Conservation (phyloP, 2,797 vertebrate genomes). For the Manis javanica region DNA sequence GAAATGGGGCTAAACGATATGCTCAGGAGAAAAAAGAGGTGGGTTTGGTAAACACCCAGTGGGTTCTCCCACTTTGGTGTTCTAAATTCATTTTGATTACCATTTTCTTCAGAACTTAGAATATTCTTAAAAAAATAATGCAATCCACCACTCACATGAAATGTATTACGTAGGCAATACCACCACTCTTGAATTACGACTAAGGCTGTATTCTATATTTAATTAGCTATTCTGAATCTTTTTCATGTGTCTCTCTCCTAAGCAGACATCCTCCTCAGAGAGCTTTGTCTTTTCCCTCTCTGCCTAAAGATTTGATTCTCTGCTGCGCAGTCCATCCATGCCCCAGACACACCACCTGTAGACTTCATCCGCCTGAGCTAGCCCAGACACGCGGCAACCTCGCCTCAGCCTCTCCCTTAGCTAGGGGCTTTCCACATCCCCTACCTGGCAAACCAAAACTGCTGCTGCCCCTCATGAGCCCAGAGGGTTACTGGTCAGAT, state of each 20-base stretch:
- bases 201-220: neutral
- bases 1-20: neutral
- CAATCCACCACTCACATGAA: neutral
- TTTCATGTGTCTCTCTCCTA: neutral
- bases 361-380: neutral
- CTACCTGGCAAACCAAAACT: constrained; percentile 23
- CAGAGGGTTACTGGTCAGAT: neutral
- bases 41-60: neutral
- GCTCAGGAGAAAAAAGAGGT: neutral
- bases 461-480: neutral
- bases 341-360: neutral
- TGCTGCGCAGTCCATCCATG: neutral
- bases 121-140: neutral
- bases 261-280: neutral
- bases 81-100: neutral
- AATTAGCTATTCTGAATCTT: neutral
- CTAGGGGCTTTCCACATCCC: constrained; percentile 8
- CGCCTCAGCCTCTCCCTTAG: constrained; percentile 18
- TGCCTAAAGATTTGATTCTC: constrained; percentile 21
- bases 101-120: neutral
- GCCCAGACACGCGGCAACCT: neutral
- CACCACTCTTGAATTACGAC: neutral
- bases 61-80: neutral
- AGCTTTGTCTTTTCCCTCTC: neutral
- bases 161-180: neutral